phyloP scores from a whole-genome alignment of 2,888 invertebrate species.

The Caenorhabditis becei region DNA sequence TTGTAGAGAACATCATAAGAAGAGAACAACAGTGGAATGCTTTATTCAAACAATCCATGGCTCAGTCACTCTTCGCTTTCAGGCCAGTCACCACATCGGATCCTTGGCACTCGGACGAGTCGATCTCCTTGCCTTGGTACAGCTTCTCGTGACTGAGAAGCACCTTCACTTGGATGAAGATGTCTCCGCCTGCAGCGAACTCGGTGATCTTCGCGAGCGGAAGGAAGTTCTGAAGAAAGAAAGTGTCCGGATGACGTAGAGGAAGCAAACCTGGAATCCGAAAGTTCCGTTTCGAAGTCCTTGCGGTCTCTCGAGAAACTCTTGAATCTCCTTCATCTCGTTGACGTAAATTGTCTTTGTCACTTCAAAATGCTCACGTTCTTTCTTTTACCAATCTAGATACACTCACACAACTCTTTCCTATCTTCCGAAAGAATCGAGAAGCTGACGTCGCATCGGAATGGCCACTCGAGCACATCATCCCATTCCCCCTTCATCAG shows the following conservation, averaged over 20 bases:
- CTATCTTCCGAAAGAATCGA: slow-evolving; percentile 40
- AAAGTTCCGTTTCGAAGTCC: slow-evolving; percentile 50
- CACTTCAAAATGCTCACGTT: slow-evolving; percentile 14
- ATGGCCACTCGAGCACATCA: slow-evolving; percentile 57
- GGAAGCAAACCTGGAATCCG: slow-evolving; percentile 45
- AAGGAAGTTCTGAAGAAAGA: slow-evolving; percentile 36
- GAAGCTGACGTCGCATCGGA: slow-evolving; percentile 49
- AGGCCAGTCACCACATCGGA: not conserved
- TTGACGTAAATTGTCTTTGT: slow-evolving; percentile 38
- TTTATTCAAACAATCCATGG: slow-evolving; percentile 8
- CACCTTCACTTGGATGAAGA: slow-evolving; percentile 46
- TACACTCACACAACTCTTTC: slow-evolving; percentile 32
- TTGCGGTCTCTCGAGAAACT: slow-evolving; percentile 34
- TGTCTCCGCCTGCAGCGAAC: slow-evolving; percentile 33
- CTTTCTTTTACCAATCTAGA: slow-evolving; percentile 3
- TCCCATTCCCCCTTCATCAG: slow-evolving; percentile 58
- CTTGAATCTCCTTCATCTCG: slow-evolving; percentile 33
- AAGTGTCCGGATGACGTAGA: not conserved
- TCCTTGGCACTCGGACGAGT: slow-evolving; percentile 39
- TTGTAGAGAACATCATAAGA: too few relatives aligned
- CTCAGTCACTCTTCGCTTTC: slow-evolving; percentile 6
- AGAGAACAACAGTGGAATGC: not conserved
- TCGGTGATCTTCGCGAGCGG: slow-evolving; percentile 27
- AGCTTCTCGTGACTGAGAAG: slow-evolving; percentile 28
- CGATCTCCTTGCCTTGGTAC: slow-evolving; percentile 36